phyloP scores from a whole-genome alignment of 1,140 invertebrate species.

The Teleogryllus occipitalis region DNA sequence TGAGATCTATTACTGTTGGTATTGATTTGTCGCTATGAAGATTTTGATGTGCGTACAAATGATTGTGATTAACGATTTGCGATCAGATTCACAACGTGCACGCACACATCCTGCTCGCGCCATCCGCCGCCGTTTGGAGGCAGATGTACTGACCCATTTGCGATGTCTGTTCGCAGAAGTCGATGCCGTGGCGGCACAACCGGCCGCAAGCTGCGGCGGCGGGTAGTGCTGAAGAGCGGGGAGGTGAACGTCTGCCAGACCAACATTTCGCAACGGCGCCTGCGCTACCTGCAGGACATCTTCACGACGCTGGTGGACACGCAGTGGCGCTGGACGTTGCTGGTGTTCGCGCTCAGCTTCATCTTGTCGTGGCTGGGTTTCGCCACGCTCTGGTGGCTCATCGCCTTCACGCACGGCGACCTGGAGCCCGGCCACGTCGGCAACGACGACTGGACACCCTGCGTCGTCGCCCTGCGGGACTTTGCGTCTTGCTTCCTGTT shows the following conservation, averaged over 20 bases:
- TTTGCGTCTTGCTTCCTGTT: conserved; percentile 86
- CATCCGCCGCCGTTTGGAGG: too few species aligned
- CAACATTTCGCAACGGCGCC: conserved; percentile 68
- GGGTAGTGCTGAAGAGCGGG: conserved; percentile 90
- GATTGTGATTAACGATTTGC: too few species aligned
- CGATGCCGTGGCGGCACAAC: conserved; percentile 17
- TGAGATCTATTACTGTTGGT: too few species aligned
- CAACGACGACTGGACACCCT: conserved; percentile 65
- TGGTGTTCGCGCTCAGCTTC: conserved; percentile 87
- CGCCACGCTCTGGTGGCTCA: conserved; percentile 87
- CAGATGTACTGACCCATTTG: too few species aligned
- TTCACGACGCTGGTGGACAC: conserved; percentile 81
- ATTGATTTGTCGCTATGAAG: too few species aligned
- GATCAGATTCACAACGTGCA: too few species aligned
- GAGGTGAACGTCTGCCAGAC: conserved; percentile 88
- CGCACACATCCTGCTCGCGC: too few species aligned
- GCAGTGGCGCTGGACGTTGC: conserved; percentile 94
- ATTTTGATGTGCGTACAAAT: too few species aligned
- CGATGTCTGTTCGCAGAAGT: conserved; percentile 12
- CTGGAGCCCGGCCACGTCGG: conserved; percentile 65
- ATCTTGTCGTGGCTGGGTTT: conserved; percentile 87
- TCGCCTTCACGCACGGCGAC: conserved; percentile 87
- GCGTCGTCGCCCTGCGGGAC: conserved; percentile 67
- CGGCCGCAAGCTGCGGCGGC: conserved; percentile 56
- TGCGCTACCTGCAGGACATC: conserved; percentile 76